phyloP scores from a whole-genome alignment of 1,140 invertebrate species.

The Ladona fulva region DNA sequence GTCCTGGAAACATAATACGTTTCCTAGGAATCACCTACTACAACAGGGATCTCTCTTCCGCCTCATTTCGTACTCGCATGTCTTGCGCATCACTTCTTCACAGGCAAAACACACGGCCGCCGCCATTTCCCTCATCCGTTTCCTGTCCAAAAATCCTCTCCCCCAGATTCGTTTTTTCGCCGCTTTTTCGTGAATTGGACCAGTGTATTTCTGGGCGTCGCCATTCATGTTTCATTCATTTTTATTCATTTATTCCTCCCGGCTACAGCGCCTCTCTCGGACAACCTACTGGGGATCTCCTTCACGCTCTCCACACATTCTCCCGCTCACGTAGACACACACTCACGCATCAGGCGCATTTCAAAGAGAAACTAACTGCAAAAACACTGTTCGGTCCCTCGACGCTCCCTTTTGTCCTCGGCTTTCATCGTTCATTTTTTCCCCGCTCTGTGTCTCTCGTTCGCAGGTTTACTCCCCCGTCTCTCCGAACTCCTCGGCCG shows the following conservation, averaged over 20 bases:
- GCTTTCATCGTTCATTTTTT: too few relatives aligned
- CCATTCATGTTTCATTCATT: slow-evolving; percentile 6
- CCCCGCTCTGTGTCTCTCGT: too few relatives aligned
- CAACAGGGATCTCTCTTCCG: not conserved
- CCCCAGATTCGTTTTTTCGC: not conserved
- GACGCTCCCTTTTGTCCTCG: too few relatives aligned
- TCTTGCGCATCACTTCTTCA: not conserved
- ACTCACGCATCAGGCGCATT: too few relatives aligned
- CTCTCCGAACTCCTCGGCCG: too few relatives aligned
- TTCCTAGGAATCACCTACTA: too few relatives aligned
- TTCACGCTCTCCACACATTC: not conserved
- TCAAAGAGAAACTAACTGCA: too few relatives aligned
- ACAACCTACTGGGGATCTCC: too few relatives aligned
- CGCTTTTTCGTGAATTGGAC: not conserved
- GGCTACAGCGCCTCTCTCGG: not conserved
- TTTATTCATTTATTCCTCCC: slow-evolving; percentile 8
- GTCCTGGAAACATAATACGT: too few relatives aligned
- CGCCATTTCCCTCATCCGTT: not conserved
- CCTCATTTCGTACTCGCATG: not conserved
- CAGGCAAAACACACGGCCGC: not conserved
- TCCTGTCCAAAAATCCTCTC: not conserved
- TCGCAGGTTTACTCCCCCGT: too few relatives aligned
- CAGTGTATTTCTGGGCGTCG: not conserved
- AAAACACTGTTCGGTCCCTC: too few relatives aligned
- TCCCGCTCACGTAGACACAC: not conserved